Evolutionary conservation across 2,113 vertebrate species (phyloP).

Genomic region (Aphelocoma coerulescens): DNA sequence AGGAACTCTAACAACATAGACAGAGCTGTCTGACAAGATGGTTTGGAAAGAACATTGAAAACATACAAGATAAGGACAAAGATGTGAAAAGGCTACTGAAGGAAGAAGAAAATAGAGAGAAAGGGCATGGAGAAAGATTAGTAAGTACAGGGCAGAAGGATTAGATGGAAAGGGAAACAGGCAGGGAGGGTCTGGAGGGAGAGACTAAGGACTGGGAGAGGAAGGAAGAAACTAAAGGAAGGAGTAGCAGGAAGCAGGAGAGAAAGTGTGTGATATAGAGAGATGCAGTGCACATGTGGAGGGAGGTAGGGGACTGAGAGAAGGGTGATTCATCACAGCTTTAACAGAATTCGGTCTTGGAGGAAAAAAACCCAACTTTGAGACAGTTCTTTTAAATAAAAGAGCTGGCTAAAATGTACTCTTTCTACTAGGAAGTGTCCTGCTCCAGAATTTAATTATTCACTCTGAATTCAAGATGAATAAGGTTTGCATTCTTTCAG

Average conservation of each 20-base stretch:
- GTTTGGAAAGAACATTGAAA: background rate
- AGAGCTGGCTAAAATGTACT: background rate
- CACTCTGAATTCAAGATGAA: background rate
- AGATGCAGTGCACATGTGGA: background rate
- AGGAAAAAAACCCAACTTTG: background rate
- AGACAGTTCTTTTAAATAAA: background rate
- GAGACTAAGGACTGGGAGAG: background rate
- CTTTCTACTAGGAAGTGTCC: background rate
- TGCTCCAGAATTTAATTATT: background rate
- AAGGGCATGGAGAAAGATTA: background rate
- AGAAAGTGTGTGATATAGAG: background rate
- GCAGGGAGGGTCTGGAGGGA: rapidly evolving
- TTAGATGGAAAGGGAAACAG: background rate
- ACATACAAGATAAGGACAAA: background rate
- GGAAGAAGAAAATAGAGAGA: background rate
- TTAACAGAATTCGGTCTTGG: background rate
- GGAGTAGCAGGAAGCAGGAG: background rate
- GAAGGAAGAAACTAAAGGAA: background rate
- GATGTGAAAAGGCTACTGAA: background rate
- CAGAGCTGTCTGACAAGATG: background rate
- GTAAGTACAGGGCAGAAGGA: background rate
- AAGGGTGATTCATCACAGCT: background rate
- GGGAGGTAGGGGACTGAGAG: background rate
- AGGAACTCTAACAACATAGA: background rate
- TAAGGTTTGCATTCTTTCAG: background rate